Evolutionary conservation across 2,113 vertebrate species (phyloP).

Genomic region (Oreocharis arfaki): DNA sequence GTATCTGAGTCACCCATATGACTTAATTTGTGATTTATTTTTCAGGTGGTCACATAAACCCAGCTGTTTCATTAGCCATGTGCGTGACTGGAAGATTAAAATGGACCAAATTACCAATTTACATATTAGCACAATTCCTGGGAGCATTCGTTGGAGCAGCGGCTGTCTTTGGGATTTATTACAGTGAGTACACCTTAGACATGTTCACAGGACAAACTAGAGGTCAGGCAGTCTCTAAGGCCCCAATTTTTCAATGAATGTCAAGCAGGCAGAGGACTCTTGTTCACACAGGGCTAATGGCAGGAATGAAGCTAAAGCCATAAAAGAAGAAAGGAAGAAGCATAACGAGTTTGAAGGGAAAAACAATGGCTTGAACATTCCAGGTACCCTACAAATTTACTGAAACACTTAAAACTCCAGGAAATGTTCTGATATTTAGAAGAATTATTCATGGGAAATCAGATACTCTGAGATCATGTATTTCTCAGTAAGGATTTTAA

Average conservation of each 20-base stretch:
- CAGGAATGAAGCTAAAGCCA: not conserved
- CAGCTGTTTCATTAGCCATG: constrained; percentile 93
- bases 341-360: not conserved
- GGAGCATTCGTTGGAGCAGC: constrained; percentile 89
- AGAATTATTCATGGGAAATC: constrained; percentile 48
- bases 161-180: constrained; percentile 85
- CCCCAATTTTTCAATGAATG: not conserved
- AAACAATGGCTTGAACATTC: not conserved
- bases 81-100: constrained; percentile 85
- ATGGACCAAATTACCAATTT: constrained; percentile 88
- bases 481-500: constrained; percentile 54
- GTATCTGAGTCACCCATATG: not conserved
- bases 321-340: not conserved
- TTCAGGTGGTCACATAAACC: constrained; percentile 93
- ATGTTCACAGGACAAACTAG: not conserved
- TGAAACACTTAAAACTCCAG: constrained; percentile 5
- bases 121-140: constrained; percentile 85
- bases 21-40: constrained; percentile 15
- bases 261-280: not conserved
- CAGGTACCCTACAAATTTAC: not conserved
- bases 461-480: constrained; percentile 53
- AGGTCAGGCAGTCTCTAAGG: constrained; percentile 31
- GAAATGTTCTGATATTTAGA: constrained; percentile 40
- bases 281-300: not conserved
- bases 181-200: constrained; percentile 77